Conservation (phyloP, 2,888 invertebrate genomes). For the Hyalella azteca region DNA sequence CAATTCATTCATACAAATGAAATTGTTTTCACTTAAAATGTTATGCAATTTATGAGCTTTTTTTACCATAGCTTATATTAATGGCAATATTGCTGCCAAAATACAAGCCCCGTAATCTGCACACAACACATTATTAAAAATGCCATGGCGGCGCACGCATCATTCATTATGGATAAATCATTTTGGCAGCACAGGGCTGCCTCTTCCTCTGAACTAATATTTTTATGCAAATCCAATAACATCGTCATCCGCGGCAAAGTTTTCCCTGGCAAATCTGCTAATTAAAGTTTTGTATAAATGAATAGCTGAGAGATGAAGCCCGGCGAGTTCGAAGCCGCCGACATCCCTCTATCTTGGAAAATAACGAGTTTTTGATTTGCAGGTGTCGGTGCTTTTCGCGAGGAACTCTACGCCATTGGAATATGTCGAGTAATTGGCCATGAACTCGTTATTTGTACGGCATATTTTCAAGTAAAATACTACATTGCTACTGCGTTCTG, state of each 20-base stretch:
- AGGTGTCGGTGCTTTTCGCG: background rate
- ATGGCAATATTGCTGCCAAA: too few relatives aligned
- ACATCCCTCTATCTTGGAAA: conserved; percentile 34
- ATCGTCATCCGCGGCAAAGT: conserved; percentile 23
- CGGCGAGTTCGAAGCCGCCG: conserved; percentile 21
- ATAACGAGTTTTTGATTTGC: conserved; percentile 28
- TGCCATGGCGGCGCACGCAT: background rate
- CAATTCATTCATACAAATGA: too few relatives aligned
- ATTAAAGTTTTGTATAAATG: conserved; percentile 37
- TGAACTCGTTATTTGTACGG: too few relatives aligned
- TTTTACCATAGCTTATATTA: too few relatives aligned
- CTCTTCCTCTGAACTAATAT: conserved; percentile 25
- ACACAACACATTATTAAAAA: background rate
- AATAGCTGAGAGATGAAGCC: conserved; percentile 36
- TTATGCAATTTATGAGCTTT: too few relatives aligned
- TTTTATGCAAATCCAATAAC: conserved; percentile 37
- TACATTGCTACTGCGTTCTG: too few relatives aligned
- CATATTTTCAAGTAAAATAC: too few relatives aligned
- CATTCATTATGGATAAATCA: conserved; percentile 14
- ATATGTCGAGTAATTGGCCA: too few relatives aligned
- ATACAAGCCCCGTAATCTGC: too few relatives aligned
- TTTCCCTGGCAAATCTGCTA: conserved; percentile 36
- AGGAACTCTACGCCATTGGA: background rate
- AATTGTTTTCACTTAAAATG: too few relatives aligned
- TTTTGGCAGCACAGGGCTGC: conserved; percentile 12